Evolutionary conservation across 2,888 invertebrate genomes (phyloP).

Genomic region (Auanema sp.): DNA sequence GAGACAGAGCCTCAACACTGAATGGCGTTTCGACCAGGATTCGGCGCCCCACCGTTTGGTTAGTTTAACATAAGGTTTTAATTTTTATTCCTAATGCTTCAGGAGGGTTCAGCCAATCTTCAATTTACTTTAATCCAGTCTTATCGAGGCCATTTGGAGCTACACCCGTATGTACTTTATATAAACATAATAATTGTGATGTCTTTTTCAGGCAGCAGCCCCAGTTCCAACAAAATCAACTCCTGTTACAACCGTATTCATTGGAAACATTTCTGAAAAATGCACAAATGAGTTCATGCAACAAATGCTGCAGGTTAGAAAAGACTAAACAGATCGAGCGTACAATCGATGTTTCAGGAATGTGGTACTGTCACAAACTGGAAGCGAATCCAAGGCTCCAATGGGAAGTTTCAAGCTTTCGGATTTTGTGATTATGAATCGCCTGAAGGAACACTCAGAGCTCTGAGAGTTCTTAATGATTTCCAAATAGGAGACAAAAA

Average conservation of each 20-base stretch:
- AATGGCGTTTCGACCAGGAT: constrained; percentile 35
- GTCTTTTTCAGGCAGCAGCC: constrained; percentile 8
- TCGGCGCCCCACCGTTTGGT: constrained; percentile 28
- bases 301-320: constrained; percentile 75
- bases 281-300: constrained; percentile 93
- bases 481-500: constrained; percentile 88
- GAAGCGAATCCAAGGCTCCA: constrained; percentile 86
- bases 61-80: constrained; percentile 19
- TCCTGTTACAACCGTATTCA: constrained; percentile 83
- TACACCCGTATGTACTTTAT: not conserved
- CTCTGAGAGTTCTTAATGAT: constrained; percentile 85
- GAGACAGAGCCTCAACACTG: not conserved
- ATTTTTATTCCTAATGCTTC: not conserved
- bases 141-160: too few species aligned
- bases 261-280: constrained; percentile 91
- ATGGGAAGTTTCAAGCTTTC: constrained; percentile 77
- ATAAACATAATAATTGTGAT: not conserved
- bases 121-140: too few species aligned
- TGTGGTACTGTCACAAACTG: constrained; percentile 93
- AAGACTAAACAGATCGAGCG: not conserved
- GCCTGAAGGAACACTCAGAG: constrained; percentile 90
- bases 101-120: not conserved
- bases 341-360: constrained; percentile 68
- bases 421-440: constrained; percentile 96
- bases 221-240: constrained; percentile 6